phyloP scores from a whole-genome alignment of 2,888 invertebrate species.

The Sphaerophoria rueppellii region DNA sequence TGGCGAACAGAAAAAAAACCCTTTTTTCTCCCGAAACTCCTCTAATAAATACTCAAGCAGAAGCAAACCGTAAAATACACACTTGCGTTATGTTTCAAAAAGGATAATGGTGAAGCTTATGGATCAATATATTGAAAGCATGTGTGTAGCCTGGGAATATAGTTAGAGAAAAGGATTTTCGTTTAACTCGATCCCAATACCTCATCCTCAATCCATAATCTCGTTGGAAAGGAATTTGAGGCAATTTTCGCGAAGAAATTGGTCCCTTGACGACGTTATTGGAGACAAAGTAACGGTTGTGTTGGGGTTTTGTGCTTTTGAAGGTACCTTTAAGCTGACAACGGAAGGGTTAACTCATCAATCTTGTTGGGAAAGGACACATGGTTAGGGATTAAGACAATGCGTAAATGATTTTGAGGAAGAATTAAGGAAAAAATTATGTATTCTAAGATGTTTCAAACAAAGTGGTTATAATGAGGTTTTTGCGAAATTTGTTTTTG shows the following conservation, averaged over 20 bases:
- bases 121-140: conserved; percentile 16
- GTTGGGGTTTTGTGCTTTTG: conserved; percentile 42
- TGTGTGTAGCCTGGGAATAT: conserved; percentile 6
- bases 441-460: no score
- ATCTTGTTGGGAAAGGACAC: neutral
- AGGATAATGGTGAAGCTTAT: conserved; percentile 10
- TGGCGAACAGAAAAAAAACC: neutral
- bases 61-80: conserved; percentile 31
- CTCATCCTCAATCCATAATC: neutral
- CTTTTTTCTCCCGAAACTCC: conserved; percentile 1
- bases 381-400: neutral
- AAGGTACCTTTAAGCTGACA: conserved; percentile 44
- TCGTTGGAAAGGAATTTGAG: conserved; percentile 53
- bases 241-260: conserved; percentile 19
- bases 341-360: conserved; percentile 20
- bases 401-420: neutral
- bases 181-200: conserved; percentile 7
- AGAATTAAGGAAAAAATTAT: neutral
- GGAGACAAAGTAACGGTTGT: neutral
- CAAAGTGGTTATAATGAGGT: no score
- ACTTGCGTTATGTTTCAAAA: conserved; percentile 5
- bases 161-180: neutral
- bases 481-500: no score
- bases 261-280: neutral
- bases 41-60: conserved; percentile 28